Conservation (phyloP, 2,113 vertebrate species). For the Caloenas nicobarica region DNA sequence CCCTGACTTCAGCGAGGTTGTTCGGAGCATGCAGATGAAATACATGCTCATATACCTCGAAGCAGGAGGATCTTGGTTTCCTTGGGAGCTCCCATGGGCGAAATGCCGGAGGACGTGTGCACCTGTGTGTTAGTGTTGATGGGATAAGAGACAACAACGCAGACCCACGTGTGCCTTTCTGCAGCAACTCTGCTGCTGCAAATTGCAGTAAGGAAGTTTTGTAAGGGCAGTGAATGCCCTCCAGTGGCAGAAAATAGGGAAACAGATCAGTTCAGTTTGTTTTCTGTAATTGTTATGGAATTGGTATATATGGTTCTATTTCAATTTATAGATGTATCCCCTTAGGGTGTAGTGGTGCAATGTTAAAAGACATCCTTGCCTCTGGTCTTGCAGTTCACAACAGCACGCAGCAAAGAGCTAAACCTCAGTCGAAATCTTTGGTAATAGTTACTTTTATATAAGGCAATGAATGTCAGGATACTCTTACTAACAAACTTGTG, state of each 20-base stretch:
- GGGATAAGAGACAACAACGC: neutral
- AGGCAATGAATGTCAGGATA: neutral
- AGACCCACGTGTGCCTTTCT: rapidly evolving
- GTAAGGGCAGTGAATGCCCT: constrained; percentile 21
- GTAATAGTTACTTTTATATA: neutral
- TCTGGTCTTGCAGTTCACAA: neutral
- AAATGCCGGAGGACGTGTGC: rapidly evolving
- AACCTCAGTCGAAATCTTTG: rapidly evolving
- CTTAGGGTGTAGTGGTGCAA: rapidly evolving
- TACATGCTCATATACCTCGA: rapidly evolving
- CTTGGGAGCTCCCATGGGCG: neutral
- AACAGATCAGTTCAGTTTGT: rapidly evolving
- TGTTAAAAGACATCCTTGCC: too few relatives aligned
- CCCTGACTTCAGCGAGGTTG: neutral
- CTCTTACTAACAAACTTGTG: neutral
- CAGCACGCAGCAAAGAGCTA: neutral
- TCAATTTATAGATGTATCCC: rapidly evolving
- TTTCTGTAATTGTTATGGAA: rapidly evolving
- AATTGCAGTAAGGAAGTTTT: neutral
- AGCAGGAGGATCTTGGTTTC: neutral
- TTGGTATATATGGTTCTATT: neutral
- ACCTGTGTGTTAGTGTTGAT: rapidly evolving
- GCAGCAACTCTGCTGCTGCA: neutral
- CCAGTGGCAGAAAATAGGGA: constrained; percentile 10
- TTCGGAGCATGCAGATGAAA: neutral